Base-by-base conservation (phyloP, 2,113 vertebrate species). In the Thomomys bottae region DNA sequence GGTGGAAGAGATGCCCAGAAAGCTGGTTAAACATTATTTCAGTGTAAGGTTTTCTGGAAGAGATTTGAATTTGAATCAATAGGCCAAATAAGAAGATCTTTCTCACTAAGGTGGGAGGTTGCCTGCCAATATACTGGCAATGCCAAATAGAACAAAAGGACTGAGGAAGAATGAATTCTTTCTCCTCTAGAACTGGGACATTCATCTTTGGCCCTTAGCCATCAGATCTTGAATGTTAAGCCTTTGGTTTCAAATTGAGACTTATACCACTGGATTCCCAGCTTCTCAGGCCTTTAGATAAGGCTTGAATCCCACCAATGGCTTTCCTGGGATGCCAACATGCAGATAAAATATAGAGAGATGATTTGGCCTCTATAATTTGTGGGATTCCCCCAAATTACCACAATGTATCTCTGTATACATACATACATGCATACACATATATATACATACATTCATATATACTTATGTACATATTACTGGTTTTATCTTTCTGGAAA, bases 401-500 rank as follows among this genome's bases (percentile, higher is more conserved):
- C 11, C 40, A 71, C 72, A 64, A 64, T 24, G 49, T 36, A 70
- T 54, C 5, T 66, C 68, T 10, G 83, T 23, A 21, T 66, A 15
- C 34, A 34, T 73, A 11, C 32, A 3, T 54, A 17, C 49, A 54
- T 17, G 18, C 18, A 15, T 54, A 71, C 15, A n/a, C n/a, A n/a
- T n/a, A n/a, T n/a, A 88, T 23, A 21, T 66, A 15, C 34, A 34
- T 73, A 11, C 32, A 3, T 54, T 15, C 49, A 54, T 17, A 54
- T 54, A 15, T 54, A 71, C 15, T 68, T 14, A 28, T 64, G 12
- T 64, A 64, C 9, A 64, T 64, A 66, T 32, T 32, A 66, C 42
- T 76, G 61, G 9, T 61, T 84, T 32, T 77, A 32, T 54, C 70
- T 86, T 42, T 91, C 54, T 85, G 42, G 84, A 90, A 70, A 93